A percentile compares a stretch with the other conserved stretches of the same genome.
phyloP scores from a whole-genome alignment of 2,888 invertebrate species.

The Hemistola chrysoprasaria region DNA sequence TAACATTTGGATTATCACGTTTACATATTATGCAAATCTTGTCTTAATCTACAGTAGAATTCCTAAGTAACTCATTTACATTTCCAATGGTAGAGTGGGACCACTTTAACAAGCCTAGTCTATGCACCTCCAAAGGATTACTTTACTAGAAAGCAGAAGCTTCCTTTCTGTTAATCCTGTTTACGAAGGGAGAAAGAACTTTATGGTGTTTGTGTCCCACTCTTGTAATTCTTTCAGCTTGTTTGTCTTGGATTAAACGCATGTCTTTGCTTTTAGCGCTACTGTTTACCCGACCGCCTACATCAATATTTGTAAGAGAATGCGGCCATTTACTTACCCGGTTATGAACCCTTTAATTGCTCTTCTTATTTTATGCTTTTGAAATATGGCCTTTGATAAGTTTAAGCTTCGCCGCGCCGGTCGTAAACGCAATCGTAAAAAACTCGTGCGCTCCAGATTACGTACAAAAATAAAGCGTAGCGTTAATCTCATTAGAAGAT shows the following conservation, averaged over 20 bases:
- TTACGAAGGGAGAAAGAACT: slow-evolving; percentile 52
- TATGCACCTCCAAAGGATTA: slow-evolving; percentile 62
- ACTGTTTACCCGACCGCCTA: slow-evolving; percentile 72
- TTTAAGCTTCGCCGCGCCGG: slow-evolving; percentile 49
- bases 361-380: slow-evolving; percentile 69
- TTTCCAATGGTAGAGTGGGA: slow-evolving; percentile 59
- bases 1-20: slow-evolving; percentile 42
- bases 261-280: slow-evolving; percentile 77
- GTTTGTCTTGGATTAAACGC: slow-evolving; percentile 78
- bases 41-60: slow-evolving; percentile 56
- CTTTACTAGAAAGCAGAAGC: slow-evolving; percentile 66
- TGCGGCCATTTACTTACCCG: slow-evolving; percentile 63
- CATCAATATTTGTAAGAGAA: slow-evolving; percentile 71
- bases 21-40: slow-evolving; percentile 63
- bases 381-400: slow-evolving; percentile 66
- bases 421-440: slow-evolving; percentile 61
- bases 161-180: no score
- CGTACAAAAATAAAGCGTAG: slow-evolving; percentile 45
- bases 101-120: slow-evolving; percentile 62
- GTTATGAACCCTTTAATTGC: slow-evolving; percentile 73
- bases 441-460: slow-evolving; percentile 48
- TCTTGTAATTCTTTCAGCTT: slow-evolving; percentile 71
- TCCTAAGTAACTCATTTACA: slow-evolving; percentile 67
- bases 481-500: slow-evolving; percentile 56
- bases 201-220: slow-evolving; percentile 68